Conservation (phyloP, 2,888 invertebrate species). For the Chaitophorus viminalis region DNA sequence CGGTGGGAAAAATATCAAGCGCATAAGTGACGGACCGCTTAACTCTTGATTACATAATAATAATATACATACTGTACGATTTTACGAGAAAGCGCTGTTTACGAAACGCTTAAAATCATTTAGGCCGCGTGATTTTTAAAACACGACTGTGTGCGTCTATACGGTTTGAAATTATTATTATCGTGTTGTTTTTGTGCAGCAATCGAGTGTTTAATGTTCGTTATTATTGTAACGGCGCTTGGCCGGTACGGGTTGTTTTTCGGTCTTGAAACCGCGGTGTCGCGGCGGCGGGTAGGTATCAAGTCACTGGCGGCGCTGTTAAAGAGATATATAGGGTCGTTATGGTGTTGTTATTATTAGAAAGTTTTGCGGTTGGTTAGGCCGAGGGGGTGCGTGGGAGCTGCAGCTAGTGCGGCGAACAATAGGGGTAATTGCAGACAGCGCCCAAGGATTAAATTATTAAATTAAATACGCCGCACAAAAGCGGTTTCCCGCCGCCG, state of each 20-base stretch:
- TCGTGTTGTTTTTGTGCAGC: too few species aligned
- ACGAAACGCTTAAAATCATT: too few species aligned
- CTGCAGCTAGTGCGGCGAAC: neutral
- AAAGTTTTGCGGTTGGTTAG: conserved; percentile 57
- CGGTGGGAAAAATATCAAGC: too few species aligned
- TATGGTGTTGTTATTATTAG: conserved; percentile 60
- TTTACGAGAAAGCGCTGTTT: too few species aligned
- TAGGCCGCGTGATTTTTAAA: too few species aligned
- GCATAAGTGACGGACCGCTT: too few species aligned
- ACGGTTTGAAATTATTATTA: too few species aligned
- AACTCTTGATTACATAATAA: too few species aligned
- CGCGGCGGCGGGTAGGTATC: conserved; percentile 9
- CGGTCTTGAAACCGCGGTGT: neutral
- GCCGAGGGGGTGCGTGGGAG: neutral
- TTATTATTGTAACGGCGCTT: too few species aligned
- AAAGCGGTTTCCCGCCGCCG: conserved; percentile 46
- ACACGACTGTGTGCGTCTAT: too few species aligned
- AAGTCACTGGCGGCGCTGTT: conserved; percentile 45
- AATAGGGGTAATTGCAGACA: conserved; percentile 61
- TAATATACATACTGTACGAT: too few species aligned
- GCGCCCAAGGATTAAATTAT: conserved; percentile 58
- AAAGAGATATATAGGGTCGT: conserved; percentile 61
- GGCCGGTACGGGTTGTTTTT: neutral
- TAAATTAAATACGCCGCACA: conserved; percentile 60
- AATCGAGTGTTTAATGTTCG: too few species aligned